Conservation (phyloP, 2,797 vertebrate species). For the Hoplostethus atlanticus region DNA sequence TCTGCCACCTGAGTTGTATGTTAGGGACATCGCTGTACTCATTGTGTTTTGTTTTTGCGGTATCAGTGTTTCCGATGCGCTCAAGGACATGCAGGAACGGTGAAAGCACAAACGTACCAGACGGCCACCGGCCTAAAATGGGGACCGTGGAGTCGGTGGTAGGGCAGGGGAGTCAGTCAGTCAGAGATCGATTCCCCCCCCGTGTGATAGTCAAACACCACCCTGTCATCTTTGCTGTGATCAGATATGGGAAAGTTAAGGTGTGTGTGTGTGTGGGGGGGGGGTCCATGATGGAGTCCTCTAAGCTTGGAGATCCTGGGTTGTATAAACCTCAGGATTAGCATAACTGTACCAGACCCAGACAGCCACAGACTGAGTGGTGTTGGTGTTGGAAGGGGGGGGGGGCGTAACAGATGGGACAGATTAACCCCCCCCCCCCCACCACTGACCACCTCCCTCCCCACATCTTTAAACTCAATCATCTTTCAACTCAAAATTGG, state of each 20-base stretch:
- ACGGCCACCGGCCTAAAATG: constrained; percentile 29
- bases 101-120: constrained; percentile 49
- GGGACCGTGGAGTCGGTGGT: not conserved
- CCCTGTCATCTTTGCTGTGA: constrained; percentile 66
- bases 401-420: constrained; percentile 78
- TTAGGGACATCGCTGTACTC: not conserved
- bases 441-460: not conserved
- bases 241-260: constrained; percentile 73
- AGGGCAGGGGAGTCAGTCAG: constrained; percentile 18
- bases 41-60: not conserved
- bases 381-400: constrained; percentile 44
- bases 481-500: constrained; percentile 42
- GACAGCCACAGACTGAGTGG: constrained; percentile 74
- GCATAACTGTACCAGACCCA: constrained; percentile 81
- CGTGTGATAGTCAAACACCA: constrained; percentile 37
- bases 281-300: constrained; percentile 61
- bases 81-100: constrained; percentile 5
- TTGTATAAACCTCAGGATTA: constrained; percentile 75
- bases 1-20: not conserved
- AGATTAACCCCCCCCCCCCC: constrained; percentile 69
- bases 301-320: constrained; percentile 55
- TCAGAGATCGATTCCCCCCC: not conserved
- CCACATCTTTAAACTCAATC: not conserved
- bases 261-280: constrained; percentile 28
- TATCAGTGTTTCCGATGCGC: too few relatives aligned